phyloP scores from a whole-genome alignment of 1,140 invertebrate species.

The Octopus sinensis region DNA sequence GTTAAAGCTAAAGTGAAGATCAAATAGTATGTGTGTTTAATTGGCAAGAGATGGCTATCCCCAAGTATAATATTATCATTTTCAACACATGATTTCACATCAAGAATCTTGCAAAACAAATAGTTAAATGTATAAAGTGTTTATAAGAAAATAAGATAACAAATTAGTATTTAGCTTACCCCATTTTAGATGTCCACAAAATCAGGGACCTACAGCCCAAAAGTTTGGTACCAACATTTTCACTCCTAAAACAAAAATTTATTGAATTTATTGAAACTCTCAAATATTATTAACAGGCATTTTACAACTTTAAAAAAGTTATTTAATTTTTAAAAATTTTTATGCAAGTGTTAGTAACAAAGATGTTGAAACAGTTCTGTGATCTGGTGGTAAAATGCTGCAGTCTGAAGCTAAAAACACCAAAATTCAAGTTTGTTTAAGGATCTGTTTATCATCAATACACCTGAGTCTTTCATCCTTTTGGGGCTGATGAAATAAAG shows the following conservation, averaged over 20 bases:
- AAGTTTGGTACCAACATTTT: constrained; percentile 37
- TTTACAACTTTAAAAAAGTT: neutral
- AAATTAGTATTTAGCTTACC: constrained; percentile 24
- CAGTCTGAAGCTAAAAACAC: no score
- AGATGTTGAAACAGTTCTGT: no score
- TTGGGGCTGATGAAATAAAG: no score
- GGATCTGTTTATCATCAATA: no score
- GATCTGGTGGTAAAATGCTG: no score
- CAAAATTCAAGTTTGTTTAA: no score
- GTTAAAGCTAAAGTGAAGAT: neutral
- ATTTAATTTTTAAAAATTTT: neutral
- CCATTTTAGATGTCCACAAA: constrained; percentile 38
- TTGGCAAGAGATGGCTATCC: neutral
- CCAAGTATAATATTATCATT: neutral
- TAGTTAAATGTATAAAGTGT: neutral
- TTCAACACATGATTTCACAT: neutral
- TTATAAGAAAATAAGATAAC: neutral
- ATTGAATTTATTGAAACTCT: neutral
- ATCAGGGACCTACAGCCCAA: constrained; percentile 35
- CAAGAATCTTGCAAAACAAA: neutral
- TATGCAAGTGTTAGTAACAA: no score
- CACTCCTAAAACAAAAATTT: constrained; percentile 30
- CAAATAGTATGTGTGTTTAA: neutral
- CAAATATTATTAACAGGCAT: neutral
- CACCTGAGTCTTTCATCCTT: no score